Base-by-base conservation (phyloP, 2,888 invertebrate genomes). In the Drosophila emarginata region DNA sequence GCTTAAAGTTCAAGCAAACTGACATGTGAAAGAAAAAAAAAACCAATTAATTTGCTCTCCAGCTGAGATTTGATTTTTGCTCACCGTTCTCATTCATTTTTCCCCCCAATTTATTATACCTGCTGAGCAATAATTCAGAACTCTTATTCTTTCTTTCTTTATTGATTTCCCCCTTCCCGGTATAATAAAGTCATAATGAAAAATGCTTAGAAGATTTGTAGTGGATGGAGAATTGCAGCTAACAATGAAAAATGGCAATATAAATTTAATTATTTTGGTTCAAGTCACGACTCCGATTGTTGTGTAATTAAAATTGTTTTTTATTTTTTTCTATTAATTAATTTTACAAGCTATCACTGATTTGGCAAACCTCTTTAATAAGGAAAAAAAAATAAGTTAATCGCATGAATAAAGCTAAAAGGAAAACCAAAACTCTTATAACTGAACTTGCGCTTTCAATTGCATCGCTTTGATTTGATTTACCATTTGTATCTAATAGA, bases 311-410 rank as follows among this genome's bases (percentile, higher is more conserved):
- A 54, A 54, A 15, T 18, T n/a, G n/a, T n/a, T 32, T 36, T 2
- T 23, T 23, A 23, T 54, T 36, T 51, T 51, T 2, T 7, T 1
- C 0, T 32, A 79, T 76, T 82, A 81, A 86, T 83, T 76, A 71
- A 73, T 83, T 81, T 72, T 71, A 54, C 53, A 53, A 57, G 61
- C 60, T 64, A 76, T 81, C 77, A 66, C 61, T 51, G 56, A 72
- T 61, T 60, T 66, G 54, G 51, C 59, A 40, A 65, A 52, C 77
- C 67, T 61, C 45, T 32, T 32, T 32, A 32, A 32, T 9, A 32
- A 32, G 11, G 5, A 9, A 45, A 18, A 18, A 45, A 21, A 45
- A 21, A 21, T 15, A 45, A 18, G 1, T 28, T 32, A 32, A 32
- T 32, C 32, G 32, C 32, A 32, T 32, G 32, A 45, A 45, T 18